These are phyloP conservation scores for Bufo bufo DNA, from an alignment of 2,113 vertebrate genomes.

Conservation along the genomic window DNA sequence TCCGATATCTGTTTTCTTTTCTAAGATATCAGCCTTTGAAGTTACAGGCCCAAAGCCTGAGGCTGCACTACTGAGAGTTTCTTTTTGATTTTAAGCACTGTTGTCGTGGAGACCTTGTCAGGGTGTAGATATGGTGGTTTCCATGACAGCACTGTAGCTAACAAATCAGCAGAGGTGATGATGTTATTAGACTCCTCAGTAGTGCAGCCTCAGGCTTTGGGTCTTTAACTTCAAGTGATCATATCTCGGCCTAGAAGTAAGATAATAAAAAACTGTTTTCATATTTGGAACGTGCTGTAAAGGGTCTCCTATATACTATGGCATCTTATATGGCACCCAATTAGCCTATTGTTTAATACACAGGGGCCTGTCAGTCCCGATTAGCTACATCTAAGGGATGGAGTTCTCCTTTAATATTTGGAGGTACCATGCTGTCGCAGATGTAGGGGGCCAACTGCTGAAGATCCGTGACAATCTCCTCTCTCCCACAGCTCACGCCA, in stretches of 20 bases:
- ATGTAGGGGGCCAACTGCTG: no score
- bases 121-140: not conserved
- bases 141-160: not conserved
- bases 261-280: not conserved
- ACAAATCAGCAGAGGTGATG: not conserved
- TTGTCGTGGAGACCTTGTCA: not conserved
- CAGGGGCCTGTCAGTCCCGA: no score
- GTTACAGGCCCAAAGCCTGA: not conserved
- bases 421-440: no score
- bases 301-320: no score
- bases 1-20: not conserved
- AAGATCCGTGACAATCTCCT: not conserved
- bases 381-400: no score
- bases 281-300: no score
- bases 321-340: no score
- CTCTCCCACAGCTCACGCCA: conserved; percentile 83
- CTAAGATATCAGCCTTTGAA: not conserved
- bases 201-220: not conserved
- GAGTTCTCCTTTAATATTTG: no score
- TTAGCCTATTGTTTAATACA: no score
- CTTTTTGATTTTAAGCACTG: not conserved
- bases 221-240: not conserved
- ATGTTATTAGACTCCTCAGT: not conserved
- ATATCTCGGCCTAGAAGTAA: not conserved
- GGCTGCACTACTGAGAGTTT: not conserved